A percentile compares a stretch with the other conserved stretches of the same genome.
Evolutionary conservation across 23 tunicate species (phyloP).

Genomic region (Oikopleura albicans): DNA sequence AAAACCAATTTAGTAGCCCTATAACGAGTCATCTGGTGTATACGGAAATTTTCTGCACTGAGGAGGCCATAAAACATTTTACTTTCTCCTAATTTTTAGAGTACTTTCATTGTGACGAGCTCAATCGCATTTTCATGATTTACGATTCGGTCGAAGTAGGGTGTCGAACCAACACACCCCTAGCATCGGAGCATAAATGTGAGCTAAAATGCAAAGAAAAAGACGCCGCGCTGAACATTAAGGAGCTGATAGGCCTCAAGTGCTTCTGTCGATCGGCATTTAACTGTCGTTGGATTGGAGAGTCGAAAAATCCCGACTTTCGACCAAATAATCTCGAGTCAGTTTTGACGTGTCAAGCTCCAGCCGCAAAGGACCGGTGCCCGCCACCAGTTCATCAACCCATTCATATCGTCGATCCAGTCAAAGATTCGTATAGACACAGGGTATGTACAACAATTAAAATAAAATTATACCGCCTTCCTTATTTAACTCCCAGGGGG

Average conservation of each 20-base stretch:
- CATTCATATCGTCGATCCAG: neutral
- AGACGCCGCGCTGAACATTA: neutral
- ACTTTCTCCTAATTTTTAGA: neutral
- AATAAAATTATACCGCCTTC: neutral
- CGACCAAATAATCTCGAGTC: conserved; percentile 14
- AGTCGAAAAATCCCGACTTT: neutral
- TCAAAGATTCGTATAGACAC: neutral
- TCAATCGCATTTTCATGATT: neutral
- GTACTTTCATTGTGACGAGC: conserved; percentile 9
- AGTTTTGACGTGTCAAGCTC: neutral
- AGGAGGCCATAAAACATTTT: too few species aligned
- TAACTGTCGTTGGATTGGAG: conserved; percentile 7
- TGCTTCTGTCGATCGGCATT: conserved; percentile 14
- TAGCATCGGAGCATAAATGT: neutral
- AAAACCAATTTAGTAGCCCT: too few species aligned
- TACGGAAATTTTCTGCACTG: too few species aligned
- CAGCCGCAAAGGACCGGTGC: neutral
- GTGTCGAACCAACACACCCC: neutral
- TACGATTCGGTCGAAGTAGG: neutral
- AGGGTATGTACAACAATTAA: neutral
- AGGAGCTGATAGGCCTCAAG: neutral
- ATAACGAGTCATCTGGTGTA: too few species aligned
- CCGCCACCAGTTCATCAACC: neutral
- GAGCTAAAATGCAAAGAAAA: neutral
- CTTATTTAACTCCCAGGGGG: too few species aligned